Evolutionary conservation across 2,113 vertebrate genomes (phyloP), one percentile per base, ranked within the genome.

Genomic region (Triplophysa rosa): DNA sequence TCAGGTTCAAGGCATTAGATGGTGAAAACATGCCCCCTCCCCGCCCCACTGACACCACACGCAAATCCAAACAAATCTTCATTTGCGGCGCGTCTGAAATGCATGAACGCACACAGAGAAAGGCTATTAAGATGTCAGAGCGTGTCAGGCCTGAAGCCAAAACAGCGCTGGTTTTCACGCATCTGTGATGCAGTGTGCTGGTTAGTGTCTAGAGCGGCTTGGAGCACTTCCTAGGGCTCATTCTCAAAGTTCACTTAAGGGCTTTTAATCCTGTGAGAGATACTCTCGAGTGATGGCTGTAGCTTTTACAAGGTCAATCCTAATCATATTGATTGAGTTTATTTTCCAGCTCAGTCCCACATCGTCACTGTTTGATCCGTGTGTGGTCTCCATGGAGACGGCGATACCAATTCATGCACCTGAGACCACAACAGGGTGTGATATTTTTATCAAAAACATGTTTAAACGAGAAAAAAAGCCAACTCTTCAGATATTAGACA

Each of bases 1-100:
- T 61, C 64, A 80, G 84, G 86, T 88, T 81, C 82, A 80, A 85
- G 87, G 86, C 77, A 88, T 90, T 90, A 89, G 83, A 45, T 84
- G 81, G 80, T 85, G 23, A 68, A 76, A 85, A 90, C 88, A 82
- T 87, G 87, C 88, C 85, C 87, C 82, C 81, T 19, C 42, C 13
- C 54, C 47, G 11, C 58, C 21, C 14, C 61, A 64, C 23, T 62
- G 21, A n/a, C 58, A 19, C 56, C 10, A 1, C 47, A 75, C 9
- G 17, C 62, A 49, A 37, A 80, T 37, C 59, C 68, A 80, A 64
- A 71, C 78, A 72, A 61, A 70, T 65, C 61, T 76, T 52, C 73
- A 65, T 77, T 65, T 37, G 61, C 3, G 3, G 6, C 9, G 49
- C 3, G 10, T 64, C 72, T 76, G 21, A 29, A 40, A 8, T 5